These are phyloP conservation scores for Gopherus evgoodei DNA, from an alignment of 2,113 vertebrate genomes.

Conservation along the genomic window DNA sequence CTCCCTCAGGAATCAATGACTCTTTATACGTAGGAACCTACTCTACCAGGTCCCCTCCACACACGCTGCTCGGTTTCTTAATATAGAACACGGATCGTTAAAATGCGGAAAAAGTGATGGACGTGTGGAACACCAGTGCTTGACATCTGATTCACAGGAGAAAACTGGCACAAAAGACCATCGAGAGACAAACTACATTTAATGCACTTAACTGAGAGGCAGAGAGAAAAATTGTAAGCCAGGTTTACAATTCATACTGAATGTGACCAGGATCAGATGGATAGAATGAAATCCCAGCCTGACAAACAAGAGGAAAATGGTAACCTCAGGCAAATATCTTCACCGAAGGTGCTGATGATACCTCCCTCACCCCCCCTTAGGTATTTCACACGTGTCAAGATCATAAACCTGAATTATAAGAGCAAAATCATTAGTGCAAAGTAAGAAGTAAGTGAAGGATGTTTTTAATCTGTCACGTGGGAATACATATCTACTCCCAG, in stretches of 20 bases:
- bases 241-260: background rate
- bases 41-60: conserved; percentile 47
- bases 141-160: background rate
- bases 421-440: background rate
- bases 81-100: conserved; percentile 51
- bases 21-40: conserved; percentile 61
- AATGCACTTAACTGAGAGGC: background rate
- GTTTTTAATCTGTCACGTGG: background rate
- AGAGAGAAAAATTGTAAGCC: background rate
- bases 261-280: background rate
- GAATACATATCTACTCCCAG: background rate
- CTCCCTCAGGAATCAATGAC: conserved; percentile 68
- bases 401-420: background rate
- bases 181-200: background rate
- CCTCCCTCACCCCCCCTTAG: conserved; percentile 23
- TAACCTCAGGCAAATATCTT: background rate
- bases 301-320: background rate
- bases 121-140: background rate
- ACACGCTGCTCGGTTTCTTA: conserved; percentile 48
- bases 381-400: background rate
- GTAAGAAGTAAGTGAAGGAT: background rate
- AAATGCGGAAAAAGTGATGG: conserved; percentile 72
- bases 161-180: background rate
- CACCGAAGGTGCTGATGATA: conserved; percentile 39
- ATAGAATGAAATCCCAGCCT: background rate